Evolutionary conservation across 2,888 invertebrate genomes (phyloP), one percentile per base, ranked within the genome.

Genomic region (Drosophila silvestris): DNA sequence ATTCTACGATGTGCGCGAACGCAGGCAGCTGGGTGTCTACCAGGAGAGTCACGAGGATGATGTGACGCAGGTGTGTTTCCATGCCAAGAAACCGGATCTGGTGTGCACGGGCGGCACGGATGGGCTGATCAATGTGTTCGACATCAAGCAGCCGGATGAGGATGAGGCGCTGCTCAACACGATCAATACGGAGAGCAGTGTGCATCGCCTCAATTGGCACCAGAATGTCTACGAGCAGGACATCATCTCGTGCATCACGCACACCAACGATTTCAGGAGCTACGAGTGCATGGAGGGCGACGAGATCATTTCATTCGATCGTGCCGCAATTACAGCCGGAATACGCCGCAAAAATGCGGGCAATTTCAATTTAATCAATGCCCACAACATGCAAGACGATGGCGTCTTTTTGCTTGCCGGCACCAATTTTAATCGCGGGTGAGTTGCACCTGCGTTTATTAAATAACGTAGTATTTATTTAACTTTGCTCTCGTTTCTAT

Each of bases 1-100:
- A 72, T 98, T 98, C 94, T 97, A 97, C 96, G 98, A 98, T 93
- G 94, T 96, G 30, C 94, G 97, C 73, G 94, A 94, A 70, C 82
- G 89, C 4, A 94, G 94, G 72, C 94, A 96, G 16, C 93, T 97
- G 3, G 97, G 97, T 1, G 96, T 96, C 1, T 98, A 97, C 91
- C 96, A 96, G 96, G 96, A 97, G 84, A 96, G 96, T 9, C 97
- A 98, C 91, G 61, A 95, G 66, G 97, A 97, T 92, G 97, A 97
- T 92, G 95, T 98, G 22, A 96, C 97, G 10, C 90, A 96, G 94
- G 94, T 97, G 0, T 94, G 95, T 90, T 98, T 98, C 93, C 96
- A 97, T 94, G 95, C 95, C 62, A 93, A 90, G 10, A 95, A 96
- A 90, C 93, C 95, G 4, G 95, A 97, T 91, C 92, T 94, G 10